Evolutionary conservation across 2,888 invertebrate genomes (phyloP), one percentile per base, ranked within the genome.

Genomic region (Allygus modestus): DNA sequence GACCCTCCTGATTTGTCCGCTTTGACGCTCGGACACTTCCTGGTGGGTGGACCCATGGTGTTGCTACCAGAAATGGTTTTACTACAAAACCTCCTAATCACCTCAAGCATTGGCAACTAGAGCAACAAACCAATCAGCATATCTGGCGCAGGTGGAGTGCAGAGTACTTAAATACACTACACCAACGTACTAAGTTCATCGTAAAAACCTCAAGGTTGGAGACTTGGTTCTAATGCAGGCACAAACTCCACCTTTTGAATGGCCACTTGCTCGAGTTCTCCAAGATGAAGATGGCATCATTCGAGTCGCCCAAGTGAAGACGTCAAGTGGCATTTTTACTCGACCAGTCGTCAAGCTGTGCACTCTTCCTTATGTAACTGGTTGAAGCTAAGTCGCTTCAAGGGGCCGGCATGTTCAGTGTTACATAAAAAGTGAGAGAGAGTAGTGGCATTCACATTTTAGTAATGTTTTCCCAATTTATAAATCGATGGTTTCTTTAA

Each of bases 21-120:
- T 1, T 17, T 84, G 20, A 84, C 84, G 5, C 84, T 81, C 5
- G 81, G 84, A 7, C 84, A 84, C 23, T 84, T 84, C 61, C 84
- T 84, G 12, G 33, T 81, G 37, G 85, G 83, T n/a, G 81, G 41
- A 20, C 83, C 85, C 0, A 20, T 23, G 11, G 28, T 28, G 1
- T 11, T 23, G 12, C 28, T 28, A 9, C 75, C 75, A 1, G 84
- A 84, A 84, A 9, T 11, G 33, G 41, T 20, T n/a, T 83, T 0
- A 15, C 20, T 2, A 33, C 82, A 11, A 37, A 4, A 0, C 15
- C 28, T 0, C 0, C 20, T 1, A 65, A 58, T 20, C 20, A 51
- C 23, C 65, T 85, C 17, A 20, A 23, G 12, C 46, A 82, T 61
- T 83, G 83, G 81, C 65, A 61, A 15, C 33, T 46, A 9, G 9